Evolutionary conservation across 2,113 vertebrate genomes (phyloP).

Genomic region (Antigone vipio): DNA sequence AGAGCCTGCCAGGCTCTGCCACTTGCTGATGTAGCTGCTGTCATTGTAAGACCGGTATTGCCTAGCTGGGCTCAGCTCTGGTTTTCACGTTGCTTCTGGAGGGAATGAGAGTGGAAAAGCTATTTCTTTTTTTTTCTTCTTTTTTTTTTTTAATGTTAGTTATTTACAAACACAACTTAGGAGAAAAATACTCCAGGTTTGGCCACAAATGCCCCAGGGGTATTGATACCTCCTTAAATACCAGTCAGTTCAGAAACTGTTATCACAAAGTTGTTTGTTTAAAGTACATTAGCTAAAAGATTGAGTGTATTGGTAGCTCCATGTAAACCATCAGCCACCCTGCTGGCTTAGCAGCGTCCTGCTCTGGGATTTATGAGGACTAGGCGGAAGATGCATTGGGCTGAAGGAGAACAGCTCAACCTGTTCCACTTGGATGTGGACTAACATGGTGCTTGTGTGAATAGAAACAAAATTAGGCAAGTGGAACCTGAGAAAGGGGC

Average conservation of each 20-base stretch:
- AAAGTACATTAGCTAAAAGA: background rate
- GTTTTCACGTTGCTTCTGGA: background rate
- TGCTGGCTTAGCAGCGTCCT: background rate
- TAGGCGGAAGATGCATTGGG: background rate
- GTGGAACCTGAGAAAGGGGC: background rate
- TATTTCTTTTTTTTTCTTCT: background rate
- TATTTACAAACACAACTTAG: background rate
- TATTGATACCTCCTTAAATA: background rate
- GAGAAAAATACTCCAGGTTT: background rate
- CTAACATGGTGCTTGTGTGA: background rate
- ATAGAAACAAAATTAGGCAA: background rate
- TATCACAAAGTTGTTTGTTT: background rate
- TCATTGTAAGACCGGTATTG: background rate
- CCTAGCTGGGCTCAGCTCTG: background rate
- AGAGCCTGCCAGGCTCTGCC: background rate
- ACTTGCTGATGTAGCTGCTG: background rate
- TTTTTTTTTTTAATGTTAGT: background rate
- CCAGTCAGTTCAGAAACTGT: background rate
- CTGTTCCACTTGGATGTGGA: background rate
- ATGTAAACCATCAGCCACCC: background rate
- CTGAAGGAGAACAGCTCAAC: background rate
- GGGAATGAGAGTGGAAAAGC: background rate
- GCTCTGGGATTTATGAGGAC: background rate
- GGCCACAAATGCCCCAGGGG: too few species aligned
- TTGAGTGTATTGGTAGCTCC: background rate